phyloP scores from a whole-genome alignment of 1,140 invertebrate genomes.

The Drusus annulatus region DNA sequence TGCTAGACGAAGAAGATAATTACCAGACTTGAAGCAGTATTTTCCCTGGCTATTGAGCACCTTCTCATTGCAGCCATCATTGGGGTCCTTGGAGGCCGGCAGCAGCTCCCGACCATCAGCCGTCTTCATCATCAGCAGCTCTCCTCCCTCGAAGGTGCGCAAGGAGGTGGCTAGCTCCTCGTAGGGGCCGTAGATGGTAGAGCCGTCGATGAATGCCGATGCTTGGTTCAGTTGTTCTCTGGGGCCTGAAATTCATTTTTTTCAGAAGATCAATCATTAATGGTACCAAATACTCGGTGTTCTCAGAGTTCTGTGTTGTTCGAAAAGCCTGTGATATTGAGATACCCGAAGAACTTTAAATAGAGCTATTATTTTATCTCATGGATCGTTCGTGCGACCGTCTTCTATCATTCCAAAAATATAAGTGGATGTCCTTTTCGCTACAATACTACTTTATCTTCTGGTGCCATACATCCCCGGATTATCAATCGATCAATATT shows the following conservation, averaged over 20 bases:
- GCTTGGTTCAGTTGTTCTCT: slow-evolving; percentile 93
- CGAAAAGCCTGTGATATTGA: too few species aligned
- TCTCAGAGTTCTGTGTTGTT: too few species aligned
- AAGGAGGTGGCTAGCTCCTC: slow-evolving; percentile 71
- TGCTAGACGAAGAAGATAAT: slow-evolving; percentile 39
- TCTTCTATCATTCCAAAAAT: too few species aligned
- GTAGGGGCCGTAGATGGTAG: slow-evolving; percentile 85
- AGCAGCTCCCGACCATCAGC: slow-evolving; percentile 78
- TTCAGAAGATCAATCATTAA: not conserved
- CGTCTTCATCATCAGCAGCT: slow-evolving; percentile 75
- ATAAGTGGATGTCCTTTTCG: too few species aligned
- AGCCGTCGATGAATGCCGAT: slow-evolving; percentile 92
- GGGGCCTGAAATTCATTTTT: slow-evolving; percentile 69
- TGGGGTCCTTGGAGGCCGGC: slow-evolving; percentile 79
- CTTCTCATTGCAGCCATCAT: slow-evolving; percentile 83
- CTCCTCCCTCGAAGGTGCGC: slow-evolving; percentile 73
- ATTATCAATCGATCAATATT: too few species aligned
- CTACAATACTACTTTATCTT: too few species aligned
- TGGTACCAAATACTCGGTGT: too few species aligned
- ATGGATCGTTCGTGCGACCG: too few species aligned
- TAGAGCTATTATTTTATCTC: too few species aligned
- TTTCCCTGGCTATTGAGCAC: slow-evolving; percentile 77
- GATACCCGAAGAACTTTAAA: too few species aligned
- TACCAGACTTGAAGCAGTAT: slow-evolving; percentile 84
- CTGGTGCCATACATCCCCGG: too few species aligned